phyloP scores from a whole-genome alignment of 2,113 vertebrate species.

The Hyperopisus bebe region DNA sequence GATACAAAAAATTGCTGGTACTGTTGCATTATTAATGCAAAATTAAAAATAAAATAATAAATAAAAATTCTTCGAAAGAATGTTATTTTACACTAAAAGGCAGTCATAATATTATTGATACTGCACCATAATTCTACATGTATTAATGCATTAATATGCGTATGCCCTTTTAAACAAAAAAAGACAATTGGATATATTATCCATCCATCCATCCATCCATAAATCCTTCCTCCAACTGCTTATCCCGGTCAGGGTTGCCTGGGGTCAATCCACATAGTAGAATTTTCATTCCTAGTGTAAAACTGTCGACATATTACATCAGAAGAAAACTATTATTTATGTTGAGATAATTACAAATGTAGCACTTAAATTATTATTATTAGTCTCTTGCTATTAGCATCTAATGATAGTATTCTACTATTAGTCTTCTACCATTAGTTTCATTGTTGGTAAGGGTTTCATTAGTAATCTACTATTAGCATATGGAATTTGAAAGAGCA shows the following conservation, averaged over 20 bases:
- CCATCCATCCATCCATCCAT: not conserved
- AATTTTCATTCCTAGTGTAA: not conserved
- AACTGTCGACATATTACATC: conserved; percentile 24
- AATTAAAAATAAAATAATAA: too few relatives aligned
- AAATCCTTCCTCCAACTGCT: not conserved
- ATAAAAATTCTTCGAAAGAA: not conserved
- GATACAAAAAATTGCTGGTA: not conserved
- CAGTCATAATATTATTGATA: not conserved
- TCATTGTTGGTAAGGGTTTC: too few relatives aligned
- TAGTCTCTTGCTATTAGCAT: conserved; percentile 7
- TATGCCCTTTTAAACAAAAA: not conserved
- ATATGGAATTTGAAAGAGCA: not conserved
- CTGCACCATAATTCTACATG: not conserved
- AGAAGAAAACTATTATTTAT: not conserved
- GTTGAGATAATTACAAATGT: not conserved
- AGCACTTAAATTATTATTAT: not conserved
- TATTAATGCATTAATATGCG: not conserved
- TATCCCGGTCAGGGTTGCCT: not conserved
- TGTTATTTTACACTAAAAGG: not conserved
- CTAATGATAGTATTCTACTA: not conserved
- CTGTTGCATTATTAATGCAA: not conserved
- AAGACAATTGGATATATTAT: not conserved
- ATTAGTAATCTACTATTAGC: conserved; percentile 18
- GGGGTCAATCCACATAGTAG: not conserved
- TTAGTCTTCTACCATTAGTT: not conserved